Evolutionary conservation across 2,797 vertebrate genomes (phyloP), one percentile per base, ranked within the genome.

Genomic region (Loriculus beryllinus): DNA sequence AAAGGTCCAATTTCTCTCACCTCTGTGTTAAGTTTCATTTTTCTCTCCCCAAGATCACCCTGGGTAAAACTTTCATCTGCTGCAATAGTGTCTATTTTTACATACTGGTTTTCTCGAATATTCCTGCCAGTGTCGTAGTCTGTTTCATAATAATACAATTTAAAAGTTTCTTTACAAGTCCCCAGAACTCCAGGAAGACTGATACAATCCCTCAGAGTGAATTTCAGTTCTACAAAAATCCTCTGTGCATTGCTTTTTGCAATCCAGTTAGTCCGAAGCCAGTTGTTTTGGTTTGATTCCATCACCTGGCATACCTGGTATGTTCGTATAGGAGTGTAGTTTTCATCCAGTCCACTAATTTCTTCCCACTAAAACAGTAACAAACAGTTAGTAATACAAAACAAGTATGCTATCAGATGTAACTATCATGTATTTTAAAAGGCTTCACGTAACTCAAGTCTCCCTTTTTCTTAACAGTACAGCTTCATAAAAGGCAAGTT

Each of bases 221-320:
- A 99, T 98, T 99, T 99, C 97, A 99, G 98, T 97, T 99, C 99
- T 97, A 99, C 99, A 99, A 99, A 99, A 98, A 99, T 99, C 98
- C 99, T 99, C 97, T 99, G 99, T 97, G 99, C 99, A 96, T 99
- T 98, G 94, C 98, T 98, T 98, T 99, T 99, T 93, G 99, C 98
- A 97, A 99, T 99, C 99, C 99, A 99, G 99, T 99, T 99, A 99
- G 99, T 99, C 98, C 99, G 98, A 97, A 99, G 99, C 99, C 99
- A 99, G 98, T 99, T 99, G 97, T 99, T 99, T 97, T 99, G 99
- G 98, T 99, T 99, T 98, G 99, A 98, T 97, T 99, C 99, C 99
- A 99, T 99, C 96, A 99, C 99, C 97, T 99, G 98, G 98, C 99
- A 99, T 96, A 99, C 99, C 98, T 99, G 99, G 98, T 99, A 99